These are phyloP conservation scores for Chamaetylas fuelleborni DNA, from an alignment of 2,113 vertebrate genomes.

Conservation along the genomic window DNA sequence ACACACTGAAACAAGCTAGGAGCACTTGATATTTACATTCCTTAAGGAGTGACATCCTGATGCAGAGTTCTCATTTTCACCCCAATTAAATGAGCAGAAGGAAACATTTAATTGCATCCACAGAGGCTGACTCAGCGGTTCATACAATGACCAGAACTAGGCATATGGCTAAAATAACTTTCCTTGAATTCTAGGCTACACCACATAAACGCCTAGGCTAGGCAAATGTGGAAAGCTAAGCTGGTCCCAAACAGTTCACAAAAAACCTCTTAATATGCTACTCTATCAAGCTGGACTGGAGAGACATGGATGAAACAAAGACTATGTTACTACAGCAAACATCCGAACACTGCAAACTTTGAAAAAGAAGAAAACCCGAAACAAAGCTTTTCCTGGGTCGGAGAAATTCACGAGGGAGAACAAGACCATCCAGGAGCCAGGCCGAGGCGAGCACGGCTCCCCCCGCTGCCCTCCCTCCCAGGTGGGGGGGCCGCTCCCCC, in stretches of 20 bases:
- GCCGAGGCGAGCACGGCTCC: not conserved
- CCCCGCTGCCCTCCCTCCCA: not conserved
- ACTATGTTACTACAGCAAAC: not conserved
- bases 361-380: not conserved
- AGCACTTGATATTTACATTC: not conserved
- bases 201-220: not conserved
- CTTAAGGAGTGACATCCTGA: accelerated
- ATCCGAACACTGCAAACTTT: accelerated
- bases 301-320: not conserved
- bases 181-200: not conserved
- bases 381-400: not conserved
- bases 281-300: not conserved
- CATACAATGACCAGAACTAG: not conserved
- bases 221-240: not conserved
- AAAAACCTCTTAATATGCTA: not conserved
- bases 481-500: not conserved
- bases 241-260: not conserved
- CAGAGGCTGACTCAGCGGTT: not conserved
- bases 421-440: no score
- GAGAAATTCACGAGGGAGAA: no score
- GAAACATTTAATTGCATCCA: not conserved
- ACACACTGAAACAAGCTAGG: not conserved
- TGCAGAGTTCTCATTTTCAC: not conserved
- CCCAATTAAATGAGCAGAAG: not conserved
- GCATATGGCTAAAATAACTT: not conserved